phyloP scores from a whole-genome alignment of 2,113 vertebrate genomes.

The Tilapia sparmanii region DNA sequence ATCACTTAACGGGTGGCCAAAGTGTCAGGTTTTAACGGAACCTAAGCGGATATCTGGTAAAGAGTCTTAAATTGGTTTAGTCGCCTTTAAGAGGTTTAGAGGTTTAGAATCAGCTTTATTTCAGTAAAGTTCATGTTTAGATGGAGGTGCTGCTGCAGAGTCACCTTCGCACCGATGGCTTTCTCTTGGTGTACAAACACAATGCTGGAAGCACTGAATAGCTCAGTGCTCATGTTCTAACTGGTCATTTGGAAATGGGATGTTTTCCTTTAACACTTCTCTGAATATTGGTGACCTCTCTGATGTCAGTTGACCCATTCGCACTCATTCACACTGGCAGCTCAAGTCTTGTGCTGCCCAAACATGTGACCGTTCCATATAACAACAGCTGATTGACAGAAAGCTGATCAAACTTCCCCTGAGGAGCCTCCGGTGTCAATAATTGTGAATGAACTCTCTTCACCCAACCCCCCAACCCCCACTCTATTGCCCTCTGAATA shows the following conservation, averaged over 20 bases:
- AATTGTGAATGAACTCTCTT: constrained; percentile 49
- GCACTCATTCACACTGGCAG: constrained; percentile 1
- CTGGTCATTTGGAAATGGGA: background rate
- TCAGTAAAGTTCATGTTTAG: background rate
- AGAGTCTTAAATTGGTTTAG: background rate
- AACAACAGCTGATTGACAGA: constrained; percentile 50
- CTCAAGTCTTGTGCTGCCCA: background rate
- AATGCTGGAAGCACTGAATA: background rate
- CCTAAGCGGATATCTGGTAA: constrained; percentile 26
- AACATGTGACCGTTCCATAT: constrained; percentile 45
- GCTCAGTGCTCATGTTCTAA: background rate
- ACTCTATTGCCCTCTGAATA: background rate
- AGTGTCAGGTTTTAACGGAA: background rate
- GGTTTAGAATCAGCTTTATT: constrained; percentile 36
- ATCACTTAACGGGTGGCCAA: background rate
- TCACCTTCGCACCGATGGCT: background rate
- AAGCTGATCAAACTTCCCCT: constrained; percentile 45
- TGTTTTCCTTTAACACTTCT: background rate
- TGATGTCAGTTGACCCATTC: constrained; percentile 7
- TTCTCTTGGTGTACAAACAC: fast-evolving
- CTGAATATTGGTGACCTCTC: background rate
- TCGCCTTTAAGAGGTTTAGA: constrained; percentile 43
- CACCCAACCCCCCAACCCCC: background rate
- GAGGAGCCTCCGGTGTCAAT: constrained; percentile 34
- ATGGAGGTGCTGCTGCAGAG: background rate